A percentile compares a stretch with the other conserved stretches of the same genome.
phyloP scores from a whole-genome alignment of 2,113 vertebrate species.

The Equus quagga region DNA sequence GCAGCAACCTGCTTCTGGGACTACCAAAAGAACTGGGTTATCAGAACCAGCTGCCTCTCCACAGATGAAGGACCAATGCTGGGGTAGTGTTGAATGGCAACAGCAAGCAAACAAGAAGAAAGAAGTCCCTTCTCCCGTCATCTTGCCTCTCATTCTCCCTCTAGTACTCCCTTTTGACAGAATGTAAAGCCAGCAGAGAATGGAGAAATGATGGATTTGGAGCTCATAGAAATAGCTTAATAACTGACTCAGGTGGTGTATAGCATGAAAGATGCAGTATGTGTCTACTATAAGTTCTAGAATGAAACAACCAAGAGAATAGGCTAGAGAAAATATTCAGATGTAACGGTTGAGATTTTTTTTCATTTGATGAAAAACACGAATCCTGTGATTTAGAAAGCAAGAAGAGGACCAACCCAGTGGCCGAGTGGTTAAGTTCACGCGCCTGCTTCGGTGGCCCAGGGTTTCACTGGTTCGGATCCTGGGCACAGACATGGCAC shows the following conservation, averaged over 20 bases:
- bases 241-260: background rate
- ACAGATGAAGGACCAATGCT: background rate
- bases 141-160: background rate
- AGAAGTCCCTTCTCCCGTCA: background rate
- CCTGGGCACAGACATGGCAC: no score
- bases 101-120: background rate
- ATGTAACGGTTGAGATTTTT: background rate
- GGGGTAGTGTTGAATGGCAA: background rate
- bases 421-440: no score
- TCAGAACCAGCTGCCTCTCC: background rate
- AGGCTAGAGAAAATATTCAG: background rate
- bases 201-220: background rate
- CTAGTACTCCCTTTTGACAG: background rate
- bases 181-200: background rate
- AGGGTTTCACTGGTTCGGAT: no score
- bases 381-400: background rate
- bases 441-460: no score
- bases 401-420: background rate
- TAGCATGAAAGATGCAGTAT: background rate
- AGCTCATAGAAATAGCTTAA: background rate
- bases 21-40: background rate
- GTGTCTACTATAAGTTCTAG: background rate
- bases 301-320: background rate
- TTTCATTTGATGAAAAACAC: background rate
- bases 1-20: background rate